Base-by-base conservation (phyloP, 2,113 vertebrate genomes). In the Tonatia bakeri region DNA sequence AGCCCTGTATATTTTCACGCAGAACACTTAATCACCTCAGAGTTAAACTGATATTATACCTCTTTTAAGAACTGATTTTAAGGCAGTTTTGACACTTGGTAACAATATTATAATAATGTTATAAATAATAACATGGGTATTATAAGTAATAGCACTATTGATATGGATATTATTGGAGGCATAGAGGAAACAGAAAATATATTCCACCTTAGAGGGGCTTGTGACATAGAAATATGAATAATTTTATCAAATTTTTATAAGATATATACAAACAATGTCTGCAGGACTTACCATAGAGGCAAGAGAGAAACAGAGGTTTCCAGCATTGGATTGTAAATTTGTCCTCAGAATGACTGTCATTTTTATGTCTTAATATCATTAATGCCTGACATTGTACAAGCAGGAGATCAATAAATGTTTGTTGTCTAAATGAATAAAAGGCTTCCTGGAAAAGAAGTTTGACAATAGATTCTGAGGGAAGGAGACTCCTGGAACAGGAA, bases 21-120 rank as follows among this genome's bases (percentile, higher is more conserved):
- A 97, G 97, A 98, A 98, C 50, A 76, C 97, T 94, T 98, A 98
- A 99, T 98, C 97, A 45, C 97, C 98, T 98, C 98, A 97, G 98
- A 98, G 98, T 98, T 98, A 98, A 64, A 31, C 91, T 98, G 98
- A 96, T 98, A 98, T 98, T 98, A 99, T 97, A 94, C 91, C 87
- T 97, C 97, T 95, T 98, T 98, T 98, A 98, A 98, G 98, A 98
- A 97, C 97, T 98, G 97, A 97, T 98, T 98, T 99, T 98, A 98
- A 98, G 97, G 95, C 89, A 94, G 75, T 88, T 97, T 98, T 98
- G 98, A 98, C 98, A 92, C 98, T 98, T 98, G 96, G 94, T 96
- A 93, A 20, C 31, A 50, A 31, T 75, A 73, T 73, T 47, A 76
- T 50, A 76, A 47, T 76, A 52, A 77, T 77, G 31, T 52, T 77